Conservation (phyloP, 2,888 invertebrate genomes). For the Stomorhina lunata region DNA sequence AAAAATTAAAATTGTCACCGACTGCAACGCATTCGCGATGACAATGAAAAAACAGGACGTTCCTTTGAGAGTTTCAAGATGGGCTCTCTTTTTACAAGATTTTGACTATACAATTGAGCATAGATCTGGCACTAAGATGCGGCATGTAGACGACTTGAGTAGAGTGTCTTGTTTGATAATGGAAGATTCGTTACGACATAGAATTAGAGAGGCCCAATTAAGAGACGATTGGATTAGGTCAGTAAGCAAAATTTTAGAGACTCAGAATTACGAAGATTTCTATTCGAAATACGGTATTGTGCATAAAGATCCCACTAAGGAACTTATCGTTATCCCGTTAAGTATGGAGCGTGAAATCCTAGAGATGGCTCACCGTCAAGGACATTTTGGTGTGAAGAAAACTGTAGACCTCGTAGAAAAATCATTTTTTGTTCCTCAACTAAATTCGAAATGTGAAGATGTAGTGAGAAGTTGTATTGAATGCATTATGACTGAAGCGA, state of each 20-base stretch:
- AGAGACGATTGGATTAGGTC: conserved; percentile 55
- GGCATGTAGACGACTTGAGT: too few relatives aligned
- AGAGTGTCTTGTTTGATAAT: too few relatives aligned
- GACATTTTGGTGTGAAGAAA: too few relatives aligned
- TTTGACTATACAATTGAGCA: not conserved
- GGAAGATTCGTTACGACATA: too few relatives aligned
- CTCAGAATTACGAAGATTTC: too few relatives aligned
- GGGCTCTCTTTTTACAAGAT: conserved; percentile 35
- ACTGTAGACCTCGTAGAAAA: conserved; percentile 65
- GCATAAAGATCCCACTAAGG: not conserved
- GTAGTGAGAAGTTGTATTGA: not conserved
- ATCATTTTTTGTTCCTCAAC: conserved; percentile 68
- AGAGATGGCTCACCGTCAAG: conserved; percentile 53
- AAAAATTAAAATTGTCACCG: conserved; percentile 59
- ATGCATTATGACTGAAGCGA: too few relatives aligned
- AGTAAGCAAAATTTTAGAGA: not conserved
- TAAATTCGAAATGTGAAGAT: conserved; percentile 3
- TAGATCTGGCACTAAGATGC: not conserved
- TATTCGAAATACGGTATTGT: too few relatives aligned
- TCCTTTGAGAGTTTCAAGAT: conserved; percentile 56
- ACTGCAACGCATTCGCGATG: conserved; percentile 62
- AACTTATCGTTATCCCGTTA: not conserved
- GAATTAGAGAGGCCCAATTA: too few relatives aligned
- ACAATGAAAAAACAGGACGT: conserved; percentile 63
- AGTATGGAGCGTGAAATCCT: conserved; percentile 75